Conservation (phyloP, 2,888 invertebrate species). For the Trisateles emortualis region DNA sequence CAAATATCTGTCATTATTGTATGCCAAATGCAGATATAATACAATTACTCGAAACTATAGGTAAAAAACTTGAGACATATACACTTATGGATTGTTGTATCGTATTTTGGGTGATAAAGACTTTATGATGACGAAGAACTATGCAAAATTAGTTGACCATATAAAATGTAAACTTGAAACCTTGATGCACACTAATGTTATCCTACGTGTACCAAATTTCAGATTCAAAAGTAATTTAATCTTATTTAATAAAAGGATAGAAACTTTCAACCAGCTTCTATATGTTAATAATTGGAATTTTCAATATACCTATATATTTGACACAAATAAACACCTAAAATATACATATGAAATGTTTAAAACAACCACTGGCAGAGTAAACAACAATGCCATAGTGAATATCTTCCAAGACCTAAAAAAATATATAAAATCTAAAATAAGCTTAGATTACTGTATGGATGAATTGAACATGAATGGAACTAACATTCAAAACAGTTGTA, state of each 20-base stretch:
- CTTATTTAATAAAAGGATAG: slow-evolving; percentile 15
- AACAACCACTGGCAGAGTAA: slow-evolving; percentile 7
- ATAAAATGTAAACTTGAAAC: slow-evolving; percentile 9
- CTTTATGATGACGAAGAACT: slow-evolving; percentile 10
- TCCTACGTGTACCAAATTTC: slow-evolving; percentile 7
- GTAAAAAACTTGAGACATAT: slow-evolving; percentile 7
- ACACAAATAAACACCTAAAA: slow-evolving; percentile 5
- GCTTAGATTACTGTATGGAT: background rate
- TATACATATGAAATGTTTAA: slow-evolving; percentile 12
- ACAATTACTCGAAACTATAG: slow-evolving; percentile 8
- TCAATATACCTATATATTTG: slow-evolving; percentile 9
- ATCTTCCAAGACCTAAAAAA: slow-evolving; percentile 1
- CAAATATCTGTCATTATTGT: slow-evolving; percentile 14
- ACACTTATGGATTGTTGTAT: slow-evolving; percentile 9
- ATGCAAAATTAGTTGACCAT: slow-evolving; percentile 9
- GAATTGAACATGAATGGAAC: background rate
- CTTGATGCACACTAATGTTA: slow-evolving; percentile 7
- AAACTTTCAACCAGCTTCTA: slow-evolving; percentile 10
- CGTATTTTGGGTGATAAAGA: slow-evolving; percentile 9
- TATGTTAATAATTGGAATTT: slow-evolving; percentile 3
- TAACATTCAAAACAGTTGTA: background rate
- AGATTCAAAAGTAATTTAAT: slow-evolving; percentile 6
- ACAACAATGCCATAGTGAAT: slow-evolving; percentile 1
- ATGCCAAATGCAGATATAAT: slow-evolving; percentile 4
- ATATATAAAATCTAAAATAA: background rate